These are phyloP conservation scores for Holacanthus passer DNA, from an alignment of 2,113 vertebrate genomes.

Conservation along the genomic window DNA sequence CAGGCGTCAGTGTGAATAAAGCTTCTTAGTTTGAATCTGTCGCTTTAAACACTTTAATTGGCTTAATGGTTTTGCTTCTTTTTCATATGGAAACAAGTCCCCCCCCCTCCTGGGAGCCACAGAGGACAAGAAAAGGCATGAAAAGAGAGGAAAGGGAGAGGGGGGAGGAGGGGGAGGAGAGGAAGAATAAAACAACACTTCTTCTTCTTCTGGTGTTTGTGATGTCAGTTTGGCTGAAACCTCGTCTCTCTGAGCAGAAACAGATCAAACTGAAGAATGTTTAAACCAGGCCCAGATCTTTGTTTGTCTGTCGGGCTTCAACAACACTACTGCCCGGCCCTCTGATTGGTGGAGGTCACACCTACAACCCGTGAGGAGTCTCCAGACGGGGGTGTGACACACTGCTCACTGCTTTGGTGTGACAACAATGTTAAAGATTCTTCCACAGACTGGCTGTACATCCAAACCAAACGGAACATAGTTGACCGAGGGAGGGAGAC, in stretches of 20 bases:
- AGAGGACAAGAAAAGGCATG: constrained; percentile 11
- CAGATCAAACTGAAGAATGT: constrained; percentile 2
- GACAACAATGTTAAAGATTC: too few relatives aligned
- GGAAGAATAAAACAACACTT: constrained; percentile 8
- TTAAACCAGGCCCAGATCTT: background rate
- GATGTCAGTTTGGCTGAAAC: constrained; percentile 18
- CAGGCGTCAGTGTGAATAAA: constrained; percentile 12
- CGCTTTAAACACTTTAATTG: constrained; percentile 67
- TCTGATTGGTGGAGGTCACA: background rate
- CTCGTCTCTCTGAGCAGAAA: constrained; percentile 8
- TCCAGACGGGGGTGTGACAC: too few relatives aligned
- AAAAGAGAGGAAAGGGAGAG: constrained; percentile 7
- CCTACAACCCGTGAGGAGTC: background rate
- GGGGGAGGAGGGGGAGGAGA: background rate
- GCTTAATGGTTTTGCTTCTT: constrained; percentile 56
- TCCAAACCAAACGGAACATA: too few relatives aligned
- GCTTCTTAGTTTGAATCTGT: constrained; percentile 45
- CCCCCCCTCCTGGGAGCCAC: constrained; percentile 4
- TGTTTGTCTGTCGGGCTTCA: background rate
- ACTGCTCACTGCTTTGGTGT: too few relatives aligned
- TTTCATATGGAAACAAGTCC: constrained; percentile 62
- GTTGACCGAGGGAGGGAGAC: too few relatives aligned
- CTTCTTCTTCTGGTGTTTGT: constrained; percentile 25
- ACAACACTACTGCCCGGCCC: background rate
- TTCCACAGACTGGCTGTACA: too few relatives aligned